A percentile compares a stretch with the other conserved stretches of the same genome.
Conservation (phyloP, 2,888 invertebrate species). For the Therioaphis trifolii region DNA sequence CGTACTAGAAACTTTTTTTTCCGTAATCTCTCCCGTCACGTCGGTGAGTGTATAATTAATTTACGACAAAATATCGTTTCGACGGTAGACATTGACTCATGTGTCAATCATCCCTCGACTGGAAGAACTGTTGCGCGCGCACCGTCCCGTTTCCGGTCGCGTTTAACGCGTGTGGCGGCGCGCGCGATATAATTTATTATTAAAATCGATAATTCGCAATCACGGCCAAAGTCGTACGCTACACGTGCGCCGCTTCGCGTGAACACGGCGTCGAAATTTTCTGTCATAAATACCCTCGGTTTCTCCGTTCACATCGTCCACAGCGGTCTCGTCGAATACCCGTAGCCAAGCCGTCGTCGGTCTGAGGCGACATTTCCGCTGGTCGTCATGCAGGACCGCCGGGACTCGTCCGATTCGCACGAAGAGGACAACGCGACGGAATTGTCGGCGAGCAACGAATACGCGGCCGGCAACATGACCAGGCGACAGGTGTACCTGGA, state of each 20-base stretch:
- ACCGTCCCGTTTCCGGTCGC: background rate
- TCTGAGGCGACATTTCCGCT: background rate
- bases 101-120: conserved; percentile 27
- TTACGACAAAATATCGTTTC: background rate
- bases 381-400: background rate
- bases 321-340: background rate
- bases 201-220: no score
- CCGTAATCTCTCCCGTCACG: no score
- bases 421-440: background rate
- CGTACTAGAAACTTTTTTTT: no score
- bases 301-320: no score
- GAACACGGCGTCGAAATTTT: background rate
- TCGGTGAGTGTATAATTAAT: background rate
- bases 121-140: background rate
- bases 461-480: background rate
- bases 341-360: no score
- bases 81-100: conserved; percentile 13
- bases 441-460: background rate
- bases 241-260: background rate
- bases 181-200: no score
- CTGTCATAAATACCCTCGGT: no score
- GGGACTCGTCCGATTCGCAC: conserved; percentile 37
- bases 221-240: background rate
- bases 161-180: background rate
- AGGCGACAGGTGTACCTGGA: conserved; percentile 53